Conservation (phyloP, 1,140 invertebrate species). For the Drosophila serrata region DNA sequence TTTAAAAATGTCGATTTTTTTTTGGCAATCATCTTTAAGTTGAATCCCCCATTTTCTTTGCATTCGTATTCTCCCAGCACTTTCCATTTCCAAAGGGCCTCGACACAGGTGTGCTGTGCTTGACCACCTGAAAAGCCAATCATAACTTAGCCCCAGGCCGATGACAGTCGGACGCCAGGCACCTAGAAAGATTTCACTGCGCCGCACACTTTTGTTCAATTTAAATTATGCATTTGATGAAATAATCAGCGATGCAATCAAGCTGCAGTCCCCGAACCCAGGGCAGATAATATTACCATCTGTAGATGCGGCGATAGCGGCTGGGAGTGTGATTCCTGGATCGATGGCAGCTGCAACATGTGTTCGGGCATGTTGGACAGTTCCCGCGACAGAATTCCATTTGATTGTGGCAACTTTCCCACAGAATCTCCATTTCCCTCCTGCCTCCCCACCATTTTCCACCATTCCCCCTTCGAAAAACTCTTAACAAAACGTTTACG, state of each 20-base stretch:
- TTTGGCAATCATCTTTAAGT: background rate
- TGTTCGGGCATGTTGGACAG: slow-evolving; percentile 69
- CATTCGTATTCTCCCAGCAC: slow-evolving; percentile 27
- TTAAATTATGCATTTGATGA: slow-evolving; percentile 81
- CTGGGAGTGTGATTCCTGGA: slow-evolving; percentile 33
- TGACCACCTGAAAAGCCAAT: slow-evolving; percentile 60
- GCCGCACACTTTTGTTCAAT: slow-evolving; percentile 67
- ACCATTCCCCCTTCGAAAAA: background rate
- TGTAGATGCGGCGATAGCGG: slow-evolving; percentile 55
- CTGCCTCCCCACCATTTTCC: slow-evolving; percentile 1
- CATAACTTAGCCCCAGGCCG: slow-evolving; percentile 56
- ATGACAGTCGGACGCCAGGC: slow-evolving; percentile 25
- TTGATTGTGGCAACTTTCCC: slow-evolving; percentile 80
- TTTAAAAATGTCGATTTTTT: background rate
- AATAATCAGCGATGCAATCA: slow-evolving; percentile 81
- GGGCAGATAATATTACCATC: slow-evolving; percentile 65
- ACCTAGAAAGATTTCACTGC: slow-evolving; percentile 57
- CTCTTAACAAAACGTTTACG: slow-evolving; percentile 73
- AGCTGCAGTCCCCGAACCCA: slow-evolving; percentile 45
- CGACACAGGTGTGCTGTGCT: slow-evolving; percentile 5
- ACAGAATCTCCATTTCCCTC: slow-evolving; percentile 64
- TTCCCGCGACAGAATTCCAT: slow-evolving; percentile 75
- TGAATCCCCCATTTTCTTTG: background rate
- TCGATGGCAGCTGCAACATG: slow-evolving; percentile 67
- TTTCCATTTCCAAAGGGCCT: slow-evolving; percentile 56